Conservation (phyloP, 2,113 vertebrate species). For the Larimichthys polyactis region DNA sequence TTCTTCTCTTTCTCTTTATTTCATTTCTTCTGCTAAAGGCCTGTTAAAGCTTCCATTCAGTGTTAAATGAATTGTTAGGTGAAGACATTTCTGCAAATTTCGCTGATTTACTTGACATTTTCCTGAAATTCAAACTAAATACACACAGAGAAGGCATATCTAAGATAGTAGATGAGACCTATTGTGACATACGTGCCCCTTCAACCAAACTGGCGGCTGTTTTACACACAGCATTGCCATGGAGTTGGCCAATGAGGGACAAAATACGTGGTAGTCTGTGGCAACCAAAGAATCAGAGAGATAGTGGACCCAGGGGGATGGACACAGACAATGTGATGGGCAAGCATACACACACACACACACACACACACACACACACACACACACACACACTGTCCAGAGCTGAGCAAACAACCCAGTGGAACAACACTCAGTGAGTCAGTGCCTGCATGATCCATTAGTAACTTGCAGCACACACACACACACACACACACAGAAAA, state of each 20-base stretch:
- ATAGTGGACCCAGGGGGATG: slow-evolving; percentile 37
- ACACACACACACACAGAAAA: slow-evolving; percentile 5
- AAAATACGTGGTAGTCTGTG: slow-evolving; percentile 77
- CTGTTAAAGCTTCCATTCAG: neutral
- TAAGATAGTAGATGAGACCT: neutral
- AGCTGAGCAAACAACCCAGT: slow-evolving; percentile 79
- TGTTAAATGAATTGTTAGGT: neutral
- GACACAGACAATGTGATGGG: slow-evolving; percentile 50
- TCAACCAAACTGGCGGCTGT: slow-evolving; percentile 34
- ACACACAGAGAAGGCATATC: neutral
- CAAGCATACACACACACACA: slow-evolving; percentile 34
- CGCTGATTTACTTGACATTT: neutral
- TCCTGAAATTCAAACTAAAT: neutral
- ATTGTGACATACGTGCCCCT: neutral
- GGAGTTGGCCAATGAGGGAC: slow-evolving; percentile 70
- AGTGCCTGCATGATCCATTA: slow-evolving; percentile 80
- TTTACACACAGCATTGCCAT: slow-evolving; percentile 68
- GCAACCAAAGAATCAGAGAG: slow-evolving; percentile 68
- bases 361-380: slow-evolving; percentile 35
- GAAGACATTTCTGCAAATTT: neutral
- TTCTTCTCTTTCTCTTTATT: too few relatives aligned
- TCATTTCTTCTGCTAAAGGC: neutral
- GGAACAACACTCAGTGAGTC: slow-evolving; percentile 80
- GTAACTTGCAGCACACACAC: slow-evolving; percentile 62
- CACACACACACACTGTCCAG: slow-evolving; percentile 36